phyloP scores from a whole-genome alignment of 2,888 invertebrate genomes.

The Melanotus villosus region DNA sequence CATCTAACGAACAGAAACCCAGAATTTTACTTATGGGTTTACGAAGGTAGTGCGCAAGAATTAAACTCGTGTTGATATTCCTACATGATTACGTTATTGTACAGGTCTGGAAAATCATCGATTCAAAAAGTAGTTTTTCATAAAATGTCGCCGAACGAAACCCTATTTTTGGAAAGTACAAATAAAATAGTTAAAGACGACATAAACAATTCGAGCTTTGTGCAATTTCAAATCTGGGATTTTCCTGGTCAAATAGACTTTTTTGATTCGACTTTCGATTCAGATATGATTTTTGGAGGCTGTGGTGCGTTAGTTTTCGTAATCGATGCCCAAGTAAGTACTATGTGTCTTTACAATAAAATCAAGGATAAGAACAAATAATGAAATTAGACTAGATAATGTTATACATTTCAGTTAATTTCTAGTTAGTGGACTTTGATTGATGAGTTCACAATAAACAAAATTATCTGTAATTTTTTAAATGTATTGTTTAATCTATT shows the following conservation, averaged over 20 bases:
- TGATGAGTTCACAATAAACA: no score
- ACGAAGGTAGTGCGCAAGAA: no score
- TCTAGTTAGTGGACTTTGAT: no score
- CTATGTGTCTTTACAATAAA: no score
- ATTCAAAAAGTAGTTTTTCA: conserved; percentile 99
- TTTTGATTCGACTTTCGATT: conserved; percentile 96
- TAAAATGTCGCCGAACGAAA: conserved; percentile 99
- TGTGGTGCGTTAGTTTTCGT: conserved; percentile 99
- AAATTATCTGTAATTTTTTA: no score
- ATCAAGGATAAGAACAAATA: neutral
- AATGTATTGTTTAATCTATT: no score
- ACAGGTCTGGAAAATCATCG: conserved; percentile 97
- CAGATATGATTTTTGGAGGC: conserved; percentile 95
- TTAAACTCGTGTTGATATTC: no score
- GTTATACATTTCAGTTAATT: no score
- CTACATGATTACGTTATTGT: conserved; percentile 62
- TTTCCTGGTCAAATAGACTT: conserved; percentile 99
- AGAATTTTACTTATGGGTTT: conserved; percentile 96
- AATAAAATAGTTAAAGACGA: conserved; percentile 99
- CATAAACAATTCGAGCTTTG: conserved; percentile 97
- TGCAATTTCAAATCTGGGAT: conserved; percentile 99
- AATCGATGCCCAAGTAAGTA: conserved; percentile 91
- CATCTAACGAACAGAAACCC: conserved; percentile 87
- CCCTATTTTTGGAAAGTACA: conserved; percentile 97
- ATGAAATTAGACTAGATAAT: neutral